Conservation (phyloP, 2,113 vertebrate species). For the Stercorarius parasiticus region DNA sequence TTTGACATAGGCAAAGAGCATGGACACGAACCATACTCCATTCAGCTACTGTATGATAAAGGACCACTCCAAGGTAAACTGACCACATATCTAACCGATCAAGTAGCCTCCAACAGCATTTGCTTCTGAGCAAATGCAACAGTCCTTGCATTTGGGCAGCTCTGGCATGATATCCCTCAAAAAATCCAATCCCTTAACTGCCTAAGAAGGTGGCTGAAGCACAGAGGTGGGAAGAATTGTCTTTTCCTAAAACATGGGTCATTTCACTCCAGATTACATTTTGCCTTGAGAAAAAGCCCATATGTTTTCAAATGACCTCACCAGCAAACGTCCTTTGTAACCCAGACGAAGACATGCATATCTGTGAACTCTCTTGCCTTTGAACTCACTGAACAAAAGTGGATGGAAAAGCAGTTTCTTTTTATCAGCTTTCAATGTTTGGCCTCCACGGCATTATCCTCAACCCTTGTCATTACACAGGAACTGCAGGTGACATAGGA, state of each 20-base stretch:
- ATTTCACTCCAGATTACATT: neutral
- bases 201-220: neutral
- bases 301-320: neutral
- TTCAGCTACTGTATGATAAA: neutral
- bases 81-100: neutral
- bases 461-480: neutral
- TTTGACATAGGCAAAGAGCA: neutral
- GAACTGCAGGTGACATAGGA: neutral
- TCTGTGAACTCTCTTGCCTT: neutral
- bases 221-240: neutral
- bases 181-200: neutral
- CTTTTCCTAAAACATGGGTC: neutral
- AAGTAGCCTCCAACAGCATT: neutral
- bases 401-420: neutral
- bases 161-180: neutral
- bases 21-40: neutral
- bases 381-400: neutral
- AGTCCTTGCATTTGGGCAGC: neutral
- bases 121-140: neutral
- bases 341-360: neutral
- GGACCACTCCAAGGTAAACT: neutral
- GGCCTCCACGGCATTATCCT: neutral
- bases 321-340: neutral
- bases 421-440: neutral
- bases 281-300: neutral